Evolutionary conservation across 2,888 invertebrate genomes (phyloP).

Genomic region (Aporophyla lueneburgensis): DNA sequence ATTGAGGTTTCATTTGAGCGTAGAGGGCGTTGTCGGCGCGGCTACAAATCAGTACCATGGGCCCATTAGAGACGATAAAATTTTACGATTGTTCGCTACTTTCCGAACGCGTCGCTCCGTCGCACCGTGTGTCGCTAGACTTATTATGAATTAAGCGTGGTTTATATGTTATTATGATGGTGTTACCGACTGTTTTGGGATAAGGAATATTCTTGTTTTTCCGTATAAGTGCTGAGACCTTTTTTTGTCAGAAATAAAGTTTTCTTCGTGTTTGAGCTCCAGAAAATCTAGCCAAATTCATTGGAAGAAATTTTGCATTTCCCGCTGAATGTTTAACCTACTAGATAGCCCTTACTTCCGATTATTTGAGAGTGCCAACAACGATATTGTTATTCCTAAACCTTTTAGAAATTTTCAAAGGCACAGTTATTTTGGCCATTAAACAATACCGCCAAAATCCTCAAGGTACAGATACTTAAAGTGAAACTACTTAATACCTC

Average conservation of each 20-base stretch:
- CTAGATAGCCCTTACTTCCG: neutral
- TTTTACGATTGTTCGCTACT: slow-evolving; percentile 84
- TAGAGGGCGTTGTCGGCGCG: slow-evolving; percentile 63
- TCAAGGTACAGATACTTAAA: slow-evolving; percentile 11
- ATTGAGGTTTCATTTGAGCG: slow-evolving; percentile 70
- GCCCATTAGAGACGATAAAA: slow-evolving; percentile 87
- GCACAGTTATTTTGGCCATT: neutral
- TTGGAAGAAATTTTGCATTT: neutral
- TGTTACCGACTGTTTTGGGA: neutral
- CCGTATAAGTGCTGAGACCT: neutral
- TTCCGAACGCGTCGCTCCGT: slow-evolving; percentile 74
- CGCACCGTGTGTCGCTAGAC: slow-evolving; percentile 70
- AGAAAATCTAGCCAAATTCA: neutral
- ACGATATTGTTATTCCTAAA: neutral
- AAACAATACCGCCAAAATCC: neutral
- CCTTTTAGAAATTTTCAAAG: neutral
- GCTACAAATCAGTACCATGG: slow-evolving; percentile 83
- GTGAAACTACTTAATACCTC: slow-evolving; percentile 12
- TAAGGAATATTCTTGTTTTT: too few relatives aligned
- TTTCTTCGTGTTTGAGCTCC: neutral
- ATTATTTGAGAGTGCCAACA: neutral
- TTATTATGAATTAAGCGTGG: slow-evolving; percentile 67
- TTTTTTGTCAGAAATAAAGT: too few relatives aligned
- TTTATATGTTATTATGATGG: slow-evolving; percentile 55
- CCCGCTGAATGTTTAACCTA: neutral